phyloP scores from a whole-genome alignment of 1,140 invertebrate species.

The Megathymus violae region DNA sequence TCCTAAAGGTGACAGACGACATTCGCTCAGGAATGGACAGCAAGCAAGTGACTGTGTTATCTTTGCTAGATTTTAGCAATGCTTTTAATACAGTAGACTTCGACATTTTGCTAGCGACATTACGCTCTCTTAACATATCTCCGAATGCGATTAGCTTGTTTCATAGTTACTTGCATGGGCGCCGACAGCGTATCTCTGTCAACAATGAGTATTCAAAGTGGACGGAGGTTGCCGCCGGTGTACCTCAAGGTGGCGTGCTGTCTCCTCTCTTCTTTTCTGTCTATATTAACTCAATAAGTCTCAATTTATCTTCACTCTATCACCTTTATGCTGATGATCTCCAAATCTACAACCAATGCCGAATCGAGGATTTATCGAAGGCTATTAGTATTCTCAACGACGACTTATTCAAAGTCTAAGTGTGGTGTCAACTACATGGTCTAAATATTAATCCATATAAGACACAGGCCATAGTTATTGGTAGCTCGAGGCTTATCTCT shows the following conservation, averaged over 20 bases:
- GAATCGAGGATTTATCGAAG: not conserved
- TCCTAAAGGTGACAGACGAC: no score
- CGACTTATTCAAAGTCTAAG: not conserved
- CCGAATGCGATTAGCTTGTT: not conserved
- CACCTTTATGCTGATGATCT: not conserved
- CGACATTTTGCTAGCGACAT: not conserved
- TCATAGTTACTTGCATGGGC: not conserved
- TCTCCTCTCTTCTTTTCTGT: not conserved
- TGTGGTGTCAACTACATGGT: conserved; percentile 4
- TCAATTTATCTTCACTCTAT: not conserved
- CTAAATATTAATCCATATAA: no score
- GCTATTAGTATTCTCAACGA: not conserved
- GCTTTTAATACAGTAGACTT: not conserved
- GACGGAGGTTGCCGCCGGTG: no score
- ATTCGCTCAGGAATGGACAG: not conserved
- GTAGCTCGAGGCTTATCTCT: not conserved
- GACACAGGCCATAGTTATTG: conserved; percentile 32
- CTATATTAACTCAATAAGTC: not conserved
- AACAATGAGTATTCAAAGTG: not conserved
- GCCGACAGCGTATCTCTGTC: not conserved
- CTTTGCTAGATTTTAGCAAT: not conserved
- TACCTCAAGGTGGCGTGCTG: not conserved
- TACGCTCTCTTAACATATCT: not conserved
- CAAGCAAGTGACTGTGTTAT: not conserved
- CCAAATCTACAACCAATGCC: not conserved